phyloP scores from a whole-genome alignment of 2,888 invertebrate species.

The Antheraea assamensis region DNA sequence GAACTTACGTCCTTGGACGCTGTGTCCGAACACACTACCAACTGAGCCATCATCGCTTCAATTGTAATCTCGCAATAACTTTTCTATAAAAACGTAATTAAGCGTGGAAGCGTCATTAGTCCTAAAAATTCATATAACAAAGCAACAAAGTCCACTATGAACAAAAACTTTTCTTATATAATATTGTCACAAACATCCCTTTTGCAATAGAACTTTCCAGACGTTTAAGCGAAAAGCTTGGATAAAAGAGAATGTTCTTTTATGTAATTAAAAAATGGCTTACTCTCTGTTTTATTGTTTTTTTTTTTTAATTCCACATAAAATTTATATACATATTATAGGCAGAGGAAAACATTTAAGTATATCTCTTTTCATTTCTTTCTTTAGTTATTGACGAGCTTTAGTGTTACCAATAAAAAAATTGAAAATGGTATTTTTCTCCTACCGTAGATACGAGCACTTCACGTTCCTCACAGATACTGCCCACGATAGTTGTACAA shows the following conservation, averaged over 20 bases:
- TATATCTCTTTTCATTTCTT: too few species aligned
- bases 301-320: not conserved
- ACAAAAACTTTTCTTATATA: not conserved
- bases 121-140: not conserved
- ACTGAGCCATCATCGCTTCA: too few species aligned
- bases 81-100: not conserved
- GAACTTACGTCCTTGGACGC: too few species aligned
- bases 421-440: too few species aligned
- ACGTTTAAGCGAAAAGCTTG: constrained; percentile 18
- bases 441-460: too few species aligned
- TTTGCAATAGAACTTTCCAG: constrained; percentile 5
- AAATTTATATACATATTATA: not conserved
- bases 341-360: too few species aligned
- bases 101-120: not conserved
- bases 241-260: constrained; percentile 27
- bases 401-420: too few species aligned
- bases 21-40: too few species aligned
- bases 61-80: not conserved
- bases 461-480: too few species aligned
- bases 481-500: too few species aligned
- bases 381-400: too few species aligned
- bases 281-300: not conserved
- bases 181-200: constrained; percentile 17
- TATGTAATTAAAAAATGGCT: constrained; percentile 14
- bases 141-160: not conserved